These are phyloP conservation scores for Adela reaumurella DNA, from an alignment of 2,888 invertebrate genomes.

Conservation along the genomic window DNA sequence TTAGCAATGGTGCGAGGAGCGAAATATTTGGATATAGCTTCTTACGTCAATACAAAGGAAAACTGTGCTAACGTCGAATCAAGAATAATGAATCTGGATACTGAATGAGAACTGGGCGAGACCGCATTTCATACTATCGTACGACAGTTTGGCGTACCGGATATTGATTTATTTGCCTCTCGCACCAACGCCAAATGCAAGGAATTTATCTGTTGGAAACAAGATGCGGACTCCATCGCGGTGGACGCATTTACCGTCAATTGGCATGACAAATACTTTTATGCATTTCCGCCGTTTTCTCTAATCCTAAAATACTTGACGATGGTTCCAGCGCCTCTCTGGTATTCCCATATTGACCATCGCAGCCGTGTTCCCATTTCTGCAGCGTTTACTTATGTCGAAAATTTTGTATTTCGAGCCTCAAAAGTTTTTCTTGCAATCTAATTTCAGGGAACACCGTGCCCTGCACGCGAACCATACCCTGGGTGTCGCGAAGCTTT, in stretches of 20 bases:
- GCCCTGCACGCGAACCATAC: not conserved
- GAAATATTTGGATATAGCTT: no score
- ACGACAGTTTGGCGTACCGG: no score
- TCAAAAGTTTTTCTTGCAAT: not conserved
- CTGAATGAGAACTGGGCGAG: no score
- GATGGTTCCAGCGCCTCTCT: slow-evolving; percentile 1
- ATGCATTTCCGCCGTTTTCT: slow-evolving; percentile 4
- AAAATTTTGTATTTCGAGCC: not conserved
- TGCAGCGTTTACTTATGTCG: not conserved
- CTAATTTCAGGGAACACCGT: not conserved
- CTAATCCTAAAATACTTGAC: slow-evolving; percentile 1
- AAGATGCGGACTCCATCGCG: not conserved
- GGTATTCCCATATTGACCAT: slow-evolving; percentile 2
- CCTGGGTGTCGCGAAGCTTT: slow-evolving; percentile 1
- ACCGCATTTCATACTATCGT: no score
- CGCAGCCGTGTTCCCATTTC: slow-evolving; percentile 1
- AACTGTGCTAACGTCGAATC: no score
- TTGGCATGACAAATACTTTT: not conserved
- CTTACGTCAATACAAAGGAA: no score
- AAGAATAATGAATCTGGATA: no score
- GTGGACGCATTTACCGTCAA: slow-evolving; percentile 4
- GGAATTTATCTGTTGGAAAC: not conserved
- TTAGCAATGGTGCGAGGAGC: slow-evolving; percentile 3
- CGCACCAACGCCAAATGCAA: no score
- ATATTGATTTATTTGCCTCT: no score